Percentiles rank a stretch among this genome's conserved stretches.
phyloP scores from a whole-genome alignment of 2,797 vertebrate genomes.

The Pogonophryne albipinna region DNA sequence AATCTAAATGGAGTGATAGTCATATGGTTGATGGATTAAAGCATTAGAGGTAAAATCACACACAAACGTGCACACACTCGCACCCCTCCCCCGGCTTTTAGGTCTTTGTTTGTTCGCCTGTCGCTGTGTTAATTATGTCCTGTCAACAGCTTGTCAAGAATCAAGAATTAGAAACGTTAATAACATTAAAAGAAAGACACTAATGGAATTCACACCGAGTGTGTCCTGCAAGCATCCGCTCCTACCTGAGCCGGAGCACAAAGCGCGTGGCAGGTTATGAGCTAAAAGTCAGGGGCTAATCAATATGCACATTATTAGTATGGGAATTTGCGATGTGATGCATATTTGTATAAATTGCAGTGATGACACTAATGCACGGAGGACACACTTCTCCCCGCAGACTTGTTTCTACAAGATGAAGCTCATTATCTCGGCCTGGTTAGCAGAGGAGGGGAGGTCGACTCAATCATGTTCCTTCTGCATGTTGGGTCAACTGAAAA shows the following conservation, averaged over 20 bases:
- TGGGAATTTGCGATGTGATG: constrained; percentile 21
- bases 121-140: constrained; percentile 54
- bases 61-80: background rate
- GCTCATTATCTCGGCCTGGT: constrained; percentile 51
- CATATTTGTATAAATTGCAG: constrained; percentile 42
- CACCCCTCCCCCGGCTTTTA: constrained; percentile 30
- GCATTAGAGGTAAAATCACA: constrained; percentile 18
- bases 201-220: constrained; percentile 42
- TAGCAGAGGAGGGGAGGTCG: constrained; percentile 38
- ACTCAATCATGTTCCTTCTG: constrained; percentile 25
- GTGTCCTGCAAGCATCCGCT: constrained; percentile 43
- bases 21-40: constrained; percentile 9
- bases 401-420: constrained; percentile 37
- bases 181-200: constrained; percentile 43
- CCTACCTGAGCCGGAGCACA: constrained; percentile 32
- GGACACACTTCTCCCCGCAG: constrained; percentile 14
- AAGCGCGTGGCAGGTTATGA: constrained; percentile 27
- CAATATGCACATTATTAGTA: constrained; percentile 38
- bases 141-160: constrained; percentile 49
- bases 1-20: constrained; percentile 22
- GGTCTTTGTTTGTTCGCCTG: constrained; percentile 46
- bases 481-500: constrained; percentile 42
- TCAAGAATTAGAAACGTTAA: constrained; percentile 39
- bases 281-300: constrained; percentile 41
- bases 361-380: constrained; percentile 34